Evolutionary conservation across 2,888 invertebrate species (phyloP).

Genomic region (Danaus chrysippus): DNA sequence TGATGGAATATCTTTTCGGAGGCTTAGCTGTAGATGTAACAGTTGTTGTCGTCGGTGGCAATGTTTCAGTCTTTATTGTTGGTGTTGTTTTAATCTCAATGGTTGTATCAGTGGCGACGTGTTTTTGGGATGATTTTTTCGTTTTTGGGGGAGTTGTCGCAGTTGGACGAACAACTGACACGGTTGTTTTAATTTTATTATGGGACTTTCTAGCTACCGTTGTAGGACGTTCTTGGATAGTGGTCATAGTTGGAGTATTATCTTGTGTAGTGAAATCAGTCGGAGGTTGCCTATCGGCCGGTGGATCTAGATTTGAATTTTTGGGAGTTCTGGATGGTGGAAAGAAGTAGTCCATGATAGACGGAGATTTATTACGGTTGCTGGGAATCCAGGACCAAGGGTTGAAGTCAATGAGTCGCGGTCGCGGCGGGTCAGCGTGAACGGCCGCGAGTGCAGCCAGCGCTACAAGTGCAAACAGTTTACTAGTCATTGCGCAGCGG

Average conservation of each 20-base stretch:
- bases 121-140: slow-evolving; percentile 62
- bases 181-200: slow-evolving; percentile 64
- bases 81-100: slow-evolving; percentile 57
- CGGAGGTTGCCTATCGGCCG: slow-evolving; percentile 62
- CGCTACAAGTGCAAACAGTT: slow-evolving; percentile 60
- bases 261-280: slow-evolving; percentile 49
- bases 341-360: slow-evolving; percentile 75
- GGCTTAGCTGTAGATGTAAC: slow-evolving; percentile 60
- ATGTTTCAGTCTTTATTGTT: slow-evolving; percentile 52
- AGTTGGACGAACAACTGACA: slow-evolving; percentile 58
- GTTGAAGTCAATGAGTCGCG: slow-evolving; percentile 69
- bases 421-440: slow-evolving; percentile 57
- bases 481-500: slow-evolving; percentile 66
- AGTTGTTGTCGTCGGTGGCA: slow-evolving; percentile 49
- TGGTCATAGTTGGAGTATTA: slow-evolving; percentile 56
- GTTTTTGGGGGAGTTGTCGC: slow-evolving; percentile 61
- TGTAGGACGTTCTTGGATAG: slow-evolving; percentile 60
- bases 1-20: slow-evolving; percentile 77
- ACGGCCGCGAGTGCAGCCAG: slow-evolving; percentile 54
- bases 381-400: slow-evolving; percentile 73
- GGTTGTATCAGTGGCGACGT: slow-evolving; percentile 55
- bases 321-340: slow-evolving; percentile 75
- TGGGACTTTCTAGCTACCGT: slow-evolving; percentile 64
- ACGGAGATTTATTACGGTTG: slow-evolving; percentile 66
- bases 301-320: slow-evolving; percentile 67